Base-by-base conservation (phyloP, 2,797 vertebrate species). In the Sarcophilus harrisii region DNA sequence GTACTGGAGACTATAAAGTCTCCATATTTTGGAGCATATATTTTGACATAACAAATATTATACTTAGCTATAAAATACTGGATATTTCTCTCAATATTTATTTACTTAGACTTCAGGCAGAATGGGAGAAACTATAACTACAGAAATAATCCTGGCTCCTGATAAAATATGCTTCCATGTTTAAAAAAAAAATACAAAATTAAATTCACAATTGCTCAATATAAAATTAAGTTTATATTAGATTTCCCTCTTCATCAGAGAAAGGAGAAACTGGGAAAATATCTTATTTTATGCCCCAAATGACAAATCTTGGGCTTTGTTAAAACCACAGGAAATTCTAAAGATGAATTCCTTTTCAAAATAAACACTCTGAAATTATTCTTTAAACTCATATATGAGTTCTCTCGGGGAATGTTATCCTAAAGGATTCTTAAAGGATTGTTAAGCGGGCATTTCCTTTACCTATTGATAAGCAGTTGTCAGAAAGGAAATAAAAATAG, bases 121-220 rank as follows among this genome's bases (percentile, higher is more conserved):
- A 95, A 92, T 52, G 91, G 90, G 5, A 13, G 90, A 97, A 96
- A 81, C 27, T 66, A 28, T 93, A 93, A 24, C 91, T 38, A 94
- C 1, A 92, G 49, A n/a, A 49, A 4, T 90, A 90, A 59, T 30
- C 92, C n/a, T 94, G 60, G 90, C 18, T 91, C 87, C 87, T 29
- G 52, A 59, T 18, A 97, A 38, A 95, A 92, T 58, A 49, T 95
- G 30, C 93, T 92, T 73, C 59, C 27, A 49, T 27, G 32, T 81
- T 87, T 11, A 27, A 87, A 87, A 81, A 81, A 81, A 24, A 73
- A 11, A 10, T 92, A 95, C 5, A 90, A 95, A 94, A 95, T 57
- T 92, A 94, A 93, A 90, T 24, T 91, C 92, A 24, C 38, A 58
- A 12, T 58, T 96, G 32, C 93, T 90, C 58, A 81, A 9, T 93